A percentile compares a stretch with the other conserved stretches of the same genome.
Conservation (phyloP, 2,113 vertebrate species). For the Amphiprion ocellaris region DNA sequence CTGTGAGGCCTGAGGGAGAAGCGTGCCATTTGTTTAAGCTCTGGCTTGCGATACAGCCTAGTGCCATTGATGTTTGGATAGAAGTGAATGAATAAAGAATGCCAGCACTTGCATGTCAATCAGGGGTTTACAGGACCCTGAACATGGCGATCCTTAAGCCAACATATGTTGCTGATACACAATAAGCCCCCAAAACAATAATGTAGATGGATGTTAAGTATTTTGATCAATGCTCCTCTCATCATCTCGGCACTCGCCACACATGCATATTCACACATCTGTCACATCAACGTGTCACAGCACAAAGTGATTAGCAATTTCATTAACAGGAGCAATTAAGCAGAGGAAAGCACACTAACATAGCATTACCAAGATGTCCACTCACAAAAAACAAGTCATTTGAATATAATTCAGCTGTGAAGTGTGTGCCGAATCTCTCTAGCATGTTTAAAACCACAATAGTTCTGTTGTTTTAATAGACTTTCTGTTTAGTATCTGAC, state of each 20-base stretch:
- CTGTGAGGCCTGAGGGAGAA: slow-evolving; percentile 75
- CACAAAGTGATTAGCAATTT: slow-evolving; percentile 72
- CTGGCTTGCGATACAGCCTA: slow-evolving; percentile 70
- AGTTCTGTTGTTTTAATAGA: slow-evolving; percentile 66
- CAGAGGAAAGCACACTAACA: slow-evolving; percentile 37
- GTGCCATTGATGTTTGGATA: slow-evolving; percentile 81
- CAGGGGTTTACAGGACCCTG: slow-evolving; percentile 68
- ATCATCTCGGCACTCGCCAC: slow-evolving; percentile 30
- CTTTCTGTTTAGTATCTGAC: slow-evolving; percentile 73
- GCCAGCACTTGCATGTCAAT: slow-evolving; percentile 75
- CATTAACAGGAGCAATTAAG: slow-evolving; percentile 65
- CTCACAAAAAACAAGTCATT: slow-evolving; percentile 27
- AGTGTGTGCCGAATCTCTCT: slow-evolving; percentile 29
- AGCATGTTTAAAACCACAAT: slow-evolving; percentile 40
- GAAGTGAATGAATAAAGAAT: slow-evolving; percentile 83
- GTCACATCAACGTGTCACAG: slow-evolving; percentile 53
- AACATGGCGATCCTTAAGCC: slow-evolving; percentile 67
- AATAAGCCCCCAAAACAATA: slow-evolving; percentile 57
- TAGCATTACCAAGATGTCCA: slow-evolving; percentile 38
- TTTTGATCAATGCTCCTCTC: slow-evolving; percentile 60
- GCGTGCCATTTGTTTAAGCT: slow-evolving; percentile 83
- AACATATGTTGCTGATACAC: slow-evolving; percentile 65
- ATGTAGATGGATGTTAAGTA: slow-evolving; percentile 49
- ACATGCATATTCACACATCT: slow-evolving; percentile 55
- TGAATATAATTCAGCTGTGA: slow-evolving; percentile 43